phyloP scores from a whole-genome alignment of 2,888 invertebrate genomes.

The Coronaproctus castanopsis region DNA sequence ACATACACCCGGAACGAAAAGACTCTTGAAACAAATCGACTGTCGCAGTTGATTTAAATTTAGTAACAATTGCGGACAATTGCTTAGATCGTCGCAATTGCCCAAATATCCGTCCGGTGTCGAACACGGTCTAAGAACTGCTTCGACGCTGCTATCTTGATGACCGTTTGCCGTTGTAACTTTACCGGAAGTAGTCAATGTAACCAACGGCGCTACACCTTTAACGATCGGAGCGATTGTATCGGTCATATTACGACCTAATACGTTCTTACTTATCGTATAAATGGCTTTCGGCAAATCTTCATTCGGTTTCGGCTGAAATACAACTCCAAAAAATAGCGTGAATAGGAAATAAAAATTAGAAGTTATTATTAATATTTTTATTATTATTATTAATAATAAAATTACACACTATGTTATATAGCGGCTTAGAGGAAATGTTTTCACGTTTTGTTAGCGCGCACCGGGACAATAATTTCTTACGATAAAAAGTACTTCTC shows the following conservation, averaged over 20 bases:
- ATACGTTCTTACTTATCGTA: slow-evolving; percentile 57
- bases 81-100: slow-evolving; percentile 68
- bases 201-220: slow-evolving; percentile 25
- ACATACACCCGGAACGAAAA: slow-evolving; percentile 81
- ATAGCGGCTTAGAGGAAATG: background rate
- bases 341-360: background rate
- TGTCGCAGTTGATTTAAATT: slow-evolving; percentile 62
- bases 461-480: too few species aligned
- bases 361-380: background rate
- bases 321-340: background rate
- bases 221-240: slow-evolving; percentile 54
- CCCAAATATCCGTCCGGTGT: slow-evolving; percentile 63
- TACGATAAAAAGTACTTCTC: too few species aligned
- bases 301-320: slow-evolving; percentile 29
- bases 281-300: slow-evolving; percentile 52
- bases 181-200: slow-evolving; percentile 23
- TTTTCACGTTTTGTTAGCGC: background rate
- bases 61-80: slow-evolving; percentile 63
- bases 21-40: slow-evolving; percentile 73
- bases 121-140: slow-evolving; percentile 43
- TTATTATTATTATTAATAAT: background rate
- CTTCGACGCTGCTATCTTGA: slow-evolving; percentile 14
- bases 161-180: slow-evolving; percentile 18
- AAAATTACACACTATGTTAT: background rate
- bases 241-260: slow-evolving; percentile 58